Base-by-base conservation (phyloP, 2,113 vertebrate genomes). In the Pica pica region DNA sequence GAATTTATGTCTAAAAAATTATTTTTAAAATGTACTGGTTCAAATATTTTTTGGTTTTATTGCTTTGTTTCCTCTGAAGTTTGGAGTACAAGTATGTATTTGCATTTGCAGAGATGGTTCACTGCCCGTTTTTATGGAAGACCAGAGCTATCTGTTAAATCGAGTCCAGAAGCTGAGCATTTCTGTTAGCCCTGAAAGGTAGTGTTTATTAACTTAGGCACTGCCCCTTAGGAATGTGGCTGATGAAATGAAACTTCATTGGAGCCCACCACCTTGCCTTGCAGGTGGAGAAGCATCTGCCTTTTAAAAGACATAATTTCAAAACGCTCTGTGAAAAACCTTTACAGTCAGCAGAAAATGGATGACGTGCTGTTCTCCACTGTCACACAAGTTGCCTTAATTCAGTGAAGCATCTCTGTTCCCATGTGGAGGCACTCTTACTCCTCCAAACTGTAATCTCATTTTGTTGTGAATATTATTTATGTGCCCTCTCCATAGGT, bases 351-450 rank as follows among this genome's bases (percentile, higher is more conserved):
- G 50, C 46, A 79, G 64, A 77, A 91, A 90, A 91, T 35, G 46
- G 46, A 57, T 50, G 35, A 41, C 46, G 52, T 70, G 65, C 6
- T 83, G 59, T 39, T 70, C 44, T 90, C 23, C 41, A 13, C 47
- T 84, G 69, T 52, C 84, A 87, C 33, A 35, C 3, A 87, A 41
- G 47, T 81, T 90, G 50, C 55, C 69, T n/a, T 93, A 70, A 89
- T 82, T 87, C 89, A 57, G 75, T 77, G 77, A 95, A 95, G 65
- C 63, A 64, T 68, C 77, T 89, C 44, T 78, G 59, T 6, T 90
- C 91, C 91, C 96, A 56, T 96, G 93, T 95, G 95, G 92, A 96
- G 95, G 93, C 95, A 96, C 94, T 95, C 87, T 94, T 94, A 83
- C 89, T 96, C 95, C 95, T 96, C 83, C 87, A 79, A 95, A 94